phyloP scores from a whole-genome alignment of 2,797 vertebrate species.

The Rhincodon typus region DNA sequence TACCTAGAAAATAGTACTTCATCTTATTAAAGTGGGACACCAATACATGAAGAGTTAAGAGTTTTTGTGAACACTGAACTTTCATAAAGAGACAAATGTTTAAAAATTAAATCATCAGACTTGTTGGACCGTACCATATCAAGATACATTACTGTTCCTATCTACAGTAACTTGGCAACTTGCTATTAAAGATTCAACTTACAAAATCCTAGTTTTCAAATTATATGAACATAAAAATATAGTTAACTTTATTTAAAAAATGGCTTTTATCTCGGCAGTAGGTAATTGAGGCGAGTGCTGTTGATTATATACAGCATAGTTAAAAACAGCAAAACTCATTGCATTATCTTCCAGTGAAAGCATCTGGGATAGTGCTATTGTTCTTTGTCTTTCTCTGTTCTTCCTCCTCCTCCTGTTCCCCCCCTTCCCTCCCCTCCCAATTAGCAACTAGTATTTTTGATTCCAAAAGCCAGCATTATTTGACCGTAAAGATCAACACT shows the following conservation, averaged over 20 bases:
- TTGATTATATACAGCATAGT: not conserved
- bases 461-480: conserved; percentile 16
- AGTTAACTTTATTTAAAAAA: not conserved
- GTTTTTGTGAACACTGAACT: not conserved
- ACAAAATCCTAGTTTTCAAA: not conserved
- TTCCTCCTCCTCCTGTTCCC: too few species aligned
- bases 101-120: not conserved
- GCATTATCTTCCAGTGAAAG: not conserved
- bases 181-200: not conserved
- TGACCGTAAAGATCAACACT: not conserved
- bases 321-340: not conserved
- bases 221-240: not conserved
- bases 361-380: not conserved
- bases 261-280: not conserved
- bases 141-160: conserved; percentile 8
- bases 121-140: not conserved
- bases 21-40: not conserved
- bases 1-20: not conserved
- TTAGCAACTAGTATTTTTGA: not conserved
- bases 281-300: not conserved
- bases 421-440: too few species aligned
- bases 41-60: not conserved
- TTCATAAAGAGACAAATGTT: not conserved
- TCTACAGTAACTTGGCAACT: not conserved
- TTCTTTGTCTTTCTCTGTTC: not conserved